Base-by-base conservation (phyloP, 2,888 invertebrate species). In the Hydroisotoma schaefferi region DNA sequence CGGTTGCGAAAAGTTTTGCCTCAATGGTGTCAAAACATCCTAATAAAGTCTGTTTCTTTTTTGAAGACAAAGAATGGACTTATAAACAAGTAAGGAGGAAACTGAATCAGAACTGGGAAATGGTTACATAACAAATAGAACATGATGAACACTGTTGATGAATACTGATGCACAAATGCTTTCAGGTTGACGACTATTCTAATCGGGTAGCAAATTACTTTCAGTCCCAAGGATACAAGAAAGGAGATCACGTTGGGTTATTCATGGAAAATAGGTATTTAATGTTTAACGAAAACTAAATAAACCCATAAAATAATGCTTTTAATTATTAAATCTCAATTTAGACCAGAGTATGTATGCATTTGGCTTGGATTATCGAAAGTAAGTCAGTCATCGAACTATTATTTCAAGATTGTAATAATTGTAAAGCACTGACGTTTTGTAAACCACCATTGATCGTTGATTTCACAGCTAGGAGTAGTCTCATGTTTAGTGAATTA, bases 401-500 rank as follows among this genome's bases (percentile, higher is more conserved):
- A 26, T 49, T 20, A 3, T 49, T 27, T 29, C 29, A 29, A 6
- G 5, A 27, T 40, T 40, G 20, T 18, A 40, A 40, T 18, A 40
- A 40, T 4, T 40, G 8, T 28, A 25, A 27, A 23, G 27, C 28
- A 22, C 8, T 49, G 33, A 15, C 38, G 18, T 38, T 38, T 40
- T 22, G 15, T 51, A 5, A 20, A 23, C 29, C 15, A 15, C 37
- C 27, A 25, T 46, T 46, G 26, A 43, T 2, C 20, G 12, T 46
- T 46, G 26, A 43, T 2, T n/a, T 12, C 20, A 6, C 91, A 97
- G 78, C 78, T 90, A 22, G 92, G 93, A 0, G 83, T 88, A 0
- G 83, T 92, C 22, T 81, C 88, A 0, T 92, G 98, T 0, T 83
- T 99, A 53, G 92, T 99, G 74, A 99, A 99, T 77, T 91, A 88